Evolutionary conservation across 2,888 invertebrate genomes (phyloP).

Genomic region (Bursaphelenchus okinawaensis): DNA sequence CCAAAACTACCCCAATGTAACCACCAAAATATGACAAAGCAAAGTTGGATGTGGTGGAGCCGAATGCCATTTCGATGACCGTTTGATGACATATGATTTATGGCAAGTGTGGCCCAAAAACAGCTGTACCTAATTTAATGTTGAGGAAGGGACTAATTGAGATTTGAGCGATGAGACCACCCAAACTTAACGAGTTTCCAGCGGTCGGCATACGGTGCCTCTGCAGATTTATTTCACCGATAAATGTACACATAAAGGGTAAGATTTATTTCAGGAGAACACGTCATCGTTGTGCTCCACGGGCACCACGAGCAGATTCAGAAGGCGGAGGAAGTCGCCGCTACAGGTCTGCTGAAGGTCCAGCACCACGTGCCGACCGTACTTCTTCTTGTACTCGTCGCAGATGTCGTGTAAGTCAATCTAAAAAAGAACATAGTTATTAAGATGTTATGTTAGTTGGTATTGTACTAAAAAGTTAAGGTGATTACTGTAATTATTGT

Average conservation of each 20-base stretch:
- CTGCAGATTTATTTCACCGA: neutral
- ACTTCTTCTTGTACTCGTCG: constrained; percentile 52
- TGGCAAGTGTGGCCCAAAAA: neutral
- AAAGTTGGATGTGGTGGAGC: no score
- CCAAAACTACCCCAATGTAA: no score
- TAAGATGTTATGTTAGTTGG: no score
- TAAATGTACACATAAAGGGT: neutral
- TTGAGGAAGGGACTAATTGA: neutral
- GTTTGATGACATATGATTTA: neutral
- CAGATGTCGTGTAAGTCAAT: constrained; percentile 54
- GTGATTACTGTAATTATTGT: no score
- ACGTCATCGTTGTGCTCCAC: constrained; percentile 11
- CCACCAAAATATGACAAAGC: no score
- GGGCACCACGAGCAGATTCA: constrained; percentile 31
- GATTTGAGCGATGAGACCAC: neutral
- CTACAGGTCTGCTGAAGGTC: constrained; percentile 51
- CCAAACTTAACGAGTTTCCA: neutral
- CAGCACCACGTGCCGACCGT: constrained; percentile 42
- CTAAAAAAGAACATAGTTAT: constrained; percentile 34
- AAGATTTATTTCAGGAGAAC: neutral
- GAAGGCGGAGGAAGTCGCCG: constrained; percentile 53
- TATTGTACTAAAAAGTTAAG: no score
- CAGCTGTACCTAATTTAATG: neutral
- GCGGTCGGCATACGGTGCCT: neutral
- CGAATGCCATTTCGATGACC: no score